Evolutionary conservation across 2,797 vertebrate genomes (phyloP).

Genomic region (Urocyon cinereoargenteus): DNA sequence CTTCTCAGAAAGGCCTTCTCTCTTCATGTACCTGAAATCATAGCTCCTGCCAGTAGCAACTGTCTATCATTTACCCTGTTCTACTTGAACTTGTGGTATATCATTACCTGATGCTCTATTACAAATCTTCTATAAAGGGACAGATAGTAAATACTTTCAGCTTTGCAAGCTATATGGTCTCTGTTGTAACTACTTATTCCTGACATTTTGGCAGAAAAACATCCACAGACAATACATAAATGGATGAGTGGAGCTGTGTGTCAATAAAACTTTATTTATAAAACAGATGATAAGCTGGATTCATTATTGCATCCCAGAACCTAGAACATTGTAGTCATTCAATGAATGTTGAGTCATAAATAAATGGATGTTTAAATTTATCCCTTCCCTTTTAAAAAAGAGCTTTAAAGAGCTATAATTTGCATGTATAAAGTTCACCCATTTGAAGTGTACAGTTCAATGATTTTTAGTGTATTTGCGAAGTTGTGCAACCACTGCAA

Average conservation of each 20-base stretch:
- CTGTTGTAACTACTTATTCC: not conserved
- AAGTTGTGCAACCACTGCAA: too few species aligned
- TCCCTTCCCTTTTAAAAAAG: not conserved
- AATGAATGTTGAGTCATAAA: not conserved
- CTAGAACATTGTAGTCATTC: not conserved
- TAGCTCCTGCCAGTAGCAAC: not conserved
- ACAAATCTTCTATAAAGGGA: not conserved
- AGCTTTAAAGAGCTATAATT: not conserved
- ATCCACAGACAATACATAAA: not conserved
- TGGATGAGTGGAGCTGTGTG: not conserved
- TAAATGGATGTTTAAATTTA: not conserved
- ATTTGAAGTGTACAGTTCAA: not conserved
- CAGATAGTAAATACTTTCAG: not conserved
- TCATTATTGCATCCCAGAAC: not conserved
- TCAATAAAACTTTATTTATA: not conserved
- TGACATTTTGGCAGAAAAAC: not conserved
- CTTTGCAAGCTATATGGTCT: not conserved
- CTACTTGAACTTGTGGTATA: fast-evolving
- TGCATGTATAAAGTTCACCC: not conserved
- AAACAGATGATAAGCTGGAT: not conserved
- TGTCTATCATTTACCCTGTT: not conserved
- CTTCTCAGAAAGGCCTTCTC: not conserved
- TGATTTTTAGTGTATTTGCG: not conserved
- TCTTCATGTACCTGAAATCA: not conserved
- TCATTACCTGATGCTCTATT: too few species aligned